phyloP scores from a whole-genome alignment of 2,797 vertebrate species.

The Myotis pilosus region DNA sequence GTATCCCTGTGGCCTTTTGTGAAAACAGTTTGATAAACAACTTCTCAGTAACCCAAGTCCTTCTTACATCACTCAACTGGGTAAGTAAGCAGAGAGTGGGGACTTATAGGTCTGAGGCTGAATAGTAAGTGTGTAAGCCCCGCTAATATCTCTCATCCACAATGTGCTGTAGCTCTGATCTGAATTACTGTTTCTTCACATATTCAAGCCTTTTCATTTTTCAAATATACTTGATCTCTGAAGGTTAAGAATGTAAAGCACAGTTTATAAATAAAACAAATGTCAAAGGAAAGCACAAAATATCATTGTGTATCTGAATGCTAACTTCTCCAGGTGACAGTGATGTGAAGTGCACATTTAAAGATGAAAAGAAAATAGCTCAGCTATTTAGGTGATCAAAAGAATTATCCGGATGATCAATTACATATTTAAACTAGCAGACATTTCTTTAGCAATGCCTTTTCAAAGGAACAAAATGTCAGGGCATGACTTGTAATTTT shows the following conservation, averaged over 20 bases:
- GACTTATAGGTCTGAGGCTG: background rate
- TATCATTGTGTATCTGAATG: background rate
- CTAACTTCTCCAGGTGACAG: constrained; percentile 25
- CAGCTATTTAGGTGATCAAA: constrained; percentile 47
- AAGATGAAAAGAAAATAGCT: constrained; percentile 56
- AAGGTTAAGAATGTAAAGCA: constrained; percentile 37
- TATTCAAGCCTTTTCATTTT: constrained; percentile 12
- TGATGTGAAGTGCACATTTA: constrained; percentile 6
- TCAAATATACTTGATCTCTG: constrained; percentile 27
- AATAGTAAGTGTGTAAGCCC: background rate
- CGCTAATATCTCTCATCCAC: background rate
- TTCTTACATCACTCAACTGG: background rate
- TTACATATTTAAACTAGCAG: constrained; percentile 49
- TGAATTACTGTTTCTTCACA: background rate
- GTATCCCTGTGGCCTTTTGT: background rate
- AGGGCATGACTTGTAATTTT: background rate
- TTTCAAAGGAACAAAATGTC: constrained; percentile 57
- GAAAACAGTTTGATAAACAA: background rate
- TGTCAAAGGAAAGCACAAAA: constrained; percentile 46
- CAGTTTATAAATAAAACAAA: constrained; percentile 59
- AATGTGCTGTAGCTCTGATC: background rate
- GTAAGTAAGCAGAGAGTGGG: background rate
- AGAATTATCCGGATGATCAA: constrained; percentile 13
- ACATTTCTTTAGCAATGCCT: background rate
- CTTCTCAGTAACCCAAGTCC: background rate